These are phyloP conservation scores for Cavia aperea DNA, from an alignment of 2,113 vertebrate species.

Conservation along the genomic window DNA sequence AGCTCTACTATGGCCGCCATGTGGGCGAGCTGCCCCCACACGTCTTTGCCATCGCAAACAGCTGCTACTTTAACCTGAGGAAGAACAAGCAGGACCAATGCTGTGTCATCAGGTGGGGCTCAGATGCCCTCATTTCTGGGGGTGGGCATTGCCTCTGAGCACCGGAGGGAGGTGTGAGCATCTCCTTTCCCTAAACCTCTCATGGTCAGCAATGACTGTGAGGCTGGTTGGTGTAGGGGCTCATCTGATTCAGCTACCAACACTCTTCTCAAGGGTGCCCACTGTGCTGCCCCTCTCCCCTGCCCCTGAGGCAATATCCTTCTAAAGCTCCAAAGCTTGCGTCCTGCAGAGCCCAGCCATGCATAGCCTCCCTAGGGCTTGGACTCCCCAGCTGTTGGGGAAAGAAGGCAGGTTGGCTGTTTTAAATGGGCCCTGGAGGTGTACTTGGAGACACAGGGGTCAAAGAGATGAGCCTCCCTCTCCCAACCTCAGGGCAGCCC, in stretches of 20 bases:
- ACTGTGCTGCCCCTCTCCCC: neutral
- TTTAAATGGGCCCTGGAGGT: neutral
- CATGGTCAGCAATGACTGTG: too few relatives aligned
- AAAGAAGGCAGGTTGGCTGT: neutral
- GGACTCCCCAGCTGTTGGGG: neutral
- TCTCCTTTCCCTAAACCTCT: neutral
- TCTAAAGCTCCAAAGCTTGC: neutral
- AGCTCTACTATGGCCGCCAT: slow-evolving; percentile 83
- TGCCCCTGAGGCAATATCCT: neutral
- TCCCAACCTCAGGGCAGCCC: neutral
- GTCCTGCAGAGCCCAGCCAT: neutral
- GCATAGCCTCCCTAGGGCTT: neutral
- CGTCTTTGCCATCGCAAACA: slow-evolving; percentile 93
- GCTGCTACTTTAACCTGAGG: slow-evolving; percentile 94
- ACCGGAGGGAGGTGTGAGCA: neutral
- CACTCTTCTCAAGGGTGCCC: too few relatives aligned
- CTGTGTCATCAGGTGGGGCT: slow-evolving; percentile 91
- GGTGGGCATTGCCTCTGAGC: neutral
- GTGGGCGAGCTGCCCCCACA: slow-evolving; percentile 92
- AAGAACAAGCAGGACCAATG: slow-evolving; percentile 87
- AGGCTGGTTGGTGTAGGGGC: neutral
- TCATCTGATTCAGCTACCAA: neutral
- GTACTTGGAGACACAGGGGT: too few relatives aligned
- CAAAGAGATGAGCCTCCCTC: neutral
- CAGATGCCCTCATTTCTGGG: fast-evolving